Conservation (phyloP, 2,888 invertebrate species). For the Syrphus vitripennis region DNA sequence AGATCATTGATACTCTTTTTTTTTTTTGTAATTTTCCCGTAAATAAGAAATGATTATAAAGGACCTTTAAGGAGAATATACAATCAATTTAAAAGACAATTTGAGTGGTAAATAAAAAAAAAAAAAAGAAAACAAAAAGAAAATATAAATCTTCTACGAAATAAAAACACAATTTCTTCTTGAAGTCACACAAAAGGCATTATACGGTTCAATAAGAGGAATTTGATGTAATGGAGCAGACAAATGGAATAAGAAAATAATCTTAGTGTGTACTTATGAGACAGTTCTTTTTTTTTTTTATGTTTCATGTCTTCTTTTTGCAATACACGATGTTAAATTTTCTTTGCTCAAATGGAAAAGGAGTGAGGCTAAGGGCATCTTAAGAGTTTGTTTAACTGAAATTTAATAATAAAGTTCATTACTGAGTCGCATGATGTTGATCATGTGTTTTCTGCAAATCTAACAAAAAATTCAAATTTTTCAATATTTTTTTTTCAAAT, state of each 20-base stretch:
- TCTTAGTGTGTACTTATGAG: slow-evolving; percentile 9
- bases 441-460: too few species aligned
- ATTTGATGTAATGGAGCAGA: slow-evolving; percentile 4
- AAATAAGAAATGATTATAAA: slow-evolving; percentile 52
- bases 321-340: background rate
- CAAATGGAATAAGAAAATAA: slow-evolving; percentile 22
- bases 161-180: slow-evolving; percentile 1
- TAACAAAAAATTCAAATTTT: too few species aligned
- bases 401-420: background rate
- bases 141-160: background rate
- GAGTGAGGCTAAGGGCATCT: background rate
- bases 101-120: slow-evolving; percentile 15
- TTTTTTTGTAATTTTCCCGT: slow-evolving; percentile 37
- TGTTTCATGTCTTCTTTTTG: background rate
- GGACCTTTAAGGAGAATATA: slow-evolving; percentile 26
- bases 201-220: slow-evolving; percentile 24
- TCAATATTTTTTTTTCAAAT: too few species aligned
- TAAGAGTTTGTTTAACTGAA: background rate
- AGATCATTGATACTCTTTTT: background rate
- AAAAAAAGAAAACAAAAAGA: background rate
- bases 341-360: background rate
- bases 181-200: slow-evolving; percentile 22
- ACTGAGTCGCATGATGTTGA: background rate
- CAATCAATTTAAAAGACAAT: slow-evolving; percentile 48
- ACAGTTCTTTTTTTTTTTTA: background rate